phyloP scores from a whole-genome alignment of 1,140 invertebrate species.

The Bombus huntii region DNA sequence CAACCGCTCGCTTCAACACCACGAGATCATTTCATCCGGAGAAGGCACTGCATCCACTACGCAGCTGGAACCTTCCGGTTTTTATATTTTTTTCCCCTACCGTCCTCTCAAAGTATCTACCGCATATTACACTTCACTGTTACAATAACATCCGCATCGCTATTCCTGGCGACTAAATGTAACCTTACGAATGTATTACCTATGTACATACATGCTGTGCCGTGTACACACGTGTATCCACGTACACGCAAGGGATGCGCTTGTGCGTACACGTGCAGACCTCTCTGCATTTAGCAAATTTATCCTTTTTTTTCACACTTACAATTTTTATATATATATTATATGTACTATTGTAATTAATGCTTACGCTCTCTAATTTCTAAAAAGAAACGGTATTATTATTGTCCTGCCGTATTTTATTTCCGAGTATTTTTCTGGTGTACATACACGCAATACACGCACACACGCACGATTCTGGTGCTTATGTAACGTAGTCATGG shows the following conservation, averaged over 20 bases:
- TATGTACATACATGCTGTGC: conserved; percentile 45
- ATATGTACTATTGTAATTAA: conserved; percentile 62
- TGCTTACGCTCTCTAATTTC: conserved; percentile 71
- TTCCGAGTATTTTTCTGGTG: conserved; percentile 72
- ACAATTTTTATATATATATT: conserved; percentile 43
- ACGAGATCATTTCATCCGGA: background rate
- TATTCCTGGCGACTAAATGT: conserved; percentile 66
- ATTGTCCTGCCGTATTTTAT: conserved; percentile 78
- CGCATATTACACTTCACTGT: conserved; percentile 50
- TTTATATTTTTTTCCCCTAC: background rate
- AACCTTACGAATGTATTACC: conserved; percentile 58
- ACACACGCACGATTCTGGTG: conserved; percentile 59
- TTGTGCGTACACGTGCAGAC: background rate
- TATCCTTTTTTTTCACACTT: conserved; percentile 40
- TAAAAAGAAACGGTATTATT: conserved; percentile 79
- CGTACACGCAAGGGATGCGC: background rate
- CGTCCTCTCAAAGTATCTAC: conserved; percentile 32
- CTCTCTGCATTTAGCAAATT: conserved; percentile 48
- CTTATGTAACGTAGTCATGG: conserved; percentile 72
- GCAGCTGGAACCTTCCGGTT: conserved; percentile 42
- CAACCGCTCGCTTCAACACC: conserved; percentile 1
- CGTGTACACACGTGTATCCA: background rate
- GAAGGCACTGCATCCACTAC: conserved; percentile 36
- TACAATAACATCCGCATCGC: conserved; percentile 63
- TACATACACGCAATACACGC: conserved; percentile 65